Conservation (phyloP, 2,888 invertebrate species). For the Camptogramma bilineatum region DNA sequence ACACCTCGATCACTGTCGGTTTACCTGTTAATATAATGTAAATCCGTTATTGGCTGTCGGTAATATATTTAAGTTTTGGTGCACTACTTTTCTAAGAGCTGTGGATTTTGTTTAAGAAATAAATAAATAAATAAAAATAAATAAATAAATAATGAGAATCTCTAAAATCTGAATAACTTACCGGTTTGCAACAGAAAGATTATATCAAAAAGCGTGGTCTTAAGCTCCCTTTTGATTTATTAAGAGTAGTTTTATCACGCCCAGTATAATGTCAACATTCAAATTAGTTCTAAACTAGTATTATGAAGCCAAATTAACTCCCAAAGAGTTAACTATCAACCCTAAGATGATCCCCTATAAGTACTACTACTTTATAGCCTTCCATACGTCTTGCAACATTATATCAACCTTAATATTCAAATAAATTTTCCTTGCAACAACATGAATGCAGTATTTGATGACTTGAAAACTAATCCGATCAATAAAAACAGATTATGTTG, state of each 20-base stretch:
- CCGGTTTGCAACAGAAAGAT: too few relatives aligned
- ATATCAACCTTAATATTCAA: not conserved
- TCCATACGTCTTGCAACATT: conserved; percentile 2
- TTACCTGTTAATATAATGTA: too few relatives aligned
- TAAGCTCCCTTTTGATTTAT: not conserved
- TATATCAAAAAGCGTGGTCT: too few relatives aligned
- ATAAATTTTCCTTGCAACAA: not conserved
- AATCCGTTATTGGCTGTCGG: too few relatives aligned
- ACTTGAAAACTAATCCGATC: not conserved
- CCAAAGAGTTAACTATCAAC: conserved; percentile 31
- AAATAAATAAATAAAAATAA: too few relatives aligned
- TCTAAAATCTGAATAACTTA: too few relatives aligned
- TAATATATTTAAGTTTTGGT: too few relatives aligned
- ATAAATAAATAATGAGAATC: too few relatives aligned
- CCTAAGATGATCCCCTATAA: conserved; percentile 33
- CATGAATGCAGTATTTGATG: not conserved
- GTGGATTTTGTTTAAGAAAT: too few relatives aligned
- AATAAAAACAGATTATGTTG: not conserved
- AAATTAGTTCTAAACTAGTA: conserved; percentile 29
- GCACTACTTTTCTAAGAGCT: too few relatives aligned
- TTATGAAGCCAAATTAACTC: conserved; percentile 33
- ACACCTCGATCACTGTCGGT: too few relatives aligned
- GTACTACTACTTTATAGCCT: conserved; percentile 14
- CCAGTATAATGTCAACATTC: conserved; percentile 26
- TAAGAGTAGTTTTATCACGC: not conserved